Evolutionary conservation across 2,888 invertebrate genomes (phyloP), one percentile per base, ranked within the genome.

Genomic region (Aporophyla nigra): DNA sequence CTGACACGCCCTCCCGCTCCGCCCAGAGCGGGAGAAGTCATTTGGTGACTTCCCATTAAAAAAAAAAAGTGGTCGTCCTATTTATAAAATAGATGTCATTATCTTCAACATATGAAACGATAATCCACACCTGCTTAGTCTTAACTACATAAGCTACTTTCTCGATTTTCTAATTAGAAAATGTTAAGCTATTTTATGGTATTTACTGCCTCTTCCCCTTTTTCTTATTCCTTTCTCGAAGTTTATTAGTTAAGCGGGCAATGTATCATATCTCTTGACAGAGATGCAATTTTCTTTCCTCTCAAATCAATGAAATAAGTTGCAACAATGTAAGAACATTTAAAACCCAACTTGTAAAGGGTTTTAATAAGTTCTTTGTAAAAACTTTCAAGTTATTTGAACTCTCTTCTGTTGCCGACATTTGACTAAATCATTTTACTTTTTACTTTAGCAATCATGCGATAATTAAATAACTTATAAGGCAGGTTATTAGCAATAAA

Each of bases 241-340:
- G 7, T 65, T 73, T 49, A 24, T 49, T 67, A 56, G 33, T 33
- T 33, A 27, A 59, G 12, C 24, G 27, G 21, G 2, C 27, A 56
- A 75, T 80, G 19, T 40, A 59, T 84, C 71, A 56, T 75, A 75
- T 67, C 66, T 72, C 49, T 61, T 58, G 67, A 62, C 67, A 61
- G 66, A 19, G 68, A 76, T 65, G 21, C 56, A 56, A 63, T 73
- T 63, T 46, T 56, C 46, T 70, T 62, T 62, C 24, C 9, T 16
- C 49, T 53, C 19, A 58, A 71, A 73, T 61, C 59, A 67, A 76
- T 66, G 58, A 46, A 70, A 62, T 58, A 67, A 49, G 27, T 71
- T 56, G 54, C 71, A 69, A 81, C 77, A 76, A 71, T 76, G 86
- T 85, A 14, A 68, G 46, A 72, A 69, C 76, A 83, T 78, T 76